Conservation (phyloP, 2,888 invertebrate genomes). For the Danaus chrysippus region DNA sequence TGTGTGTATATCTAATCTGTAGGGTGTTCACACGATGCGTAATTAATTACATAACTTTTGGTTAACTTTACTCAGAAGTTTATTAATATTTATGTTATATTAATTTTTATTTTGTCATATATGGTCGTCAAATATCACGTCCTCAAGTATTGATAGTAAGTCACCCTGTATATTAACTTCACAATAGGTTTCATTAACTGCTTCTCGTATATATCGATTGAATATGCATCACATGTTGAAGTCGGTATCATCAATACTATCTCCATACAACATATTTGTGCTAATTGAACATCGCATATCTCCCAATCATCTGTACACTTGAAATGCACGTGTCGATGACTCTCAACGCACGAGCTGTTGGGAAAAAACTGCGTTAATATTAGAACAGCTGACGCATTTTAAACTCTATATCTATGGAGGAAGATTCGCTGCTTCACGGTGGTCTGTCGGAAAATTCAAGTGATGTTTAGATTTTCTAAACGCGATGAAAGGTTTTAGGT, state of each 20-base stretch:
- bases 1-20: too few relatives aligned
- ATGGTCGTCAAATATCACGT: too few relatives aligned
- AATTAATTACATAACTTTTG: too few relatives aligned
- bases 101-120: too few relatives aligned
- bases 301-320: constrained; percentile 21
- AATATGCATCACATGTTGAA: constrained; percentile 1
- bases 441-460: constrained; percentile 28
- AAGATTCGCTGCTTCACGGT: constrained; percentile 25
- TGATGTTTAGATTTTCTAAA: constrained; percentile 3
- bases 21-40: too few relatives aligned
- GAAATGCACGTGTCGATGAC: constrained; percentile 33
- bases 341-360: constrained; percentile 35
- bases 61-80: too few relatives aligned
- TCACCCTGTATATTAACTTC: too few relatives aligned
- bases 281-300: constrained; percentile 21
- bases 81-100: too few relatives aligned
- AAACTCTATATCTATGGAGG: constrained; percentile 17
- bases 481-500: neutral
- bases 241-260: constrained; percentile 10
- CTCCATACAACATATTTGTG: constrained; percentile 15
- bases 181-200: too few relatives aligned
- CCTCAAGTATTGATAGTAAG: too few relatives aligned
- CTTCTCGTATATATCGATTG: neutral
- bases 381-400: constrained; percentile 20
- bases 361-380: constrained; percentile 27